Conservation (phyloP, 2,888 invertebrate genomes). For the Pelosia muscerda region DNA sequence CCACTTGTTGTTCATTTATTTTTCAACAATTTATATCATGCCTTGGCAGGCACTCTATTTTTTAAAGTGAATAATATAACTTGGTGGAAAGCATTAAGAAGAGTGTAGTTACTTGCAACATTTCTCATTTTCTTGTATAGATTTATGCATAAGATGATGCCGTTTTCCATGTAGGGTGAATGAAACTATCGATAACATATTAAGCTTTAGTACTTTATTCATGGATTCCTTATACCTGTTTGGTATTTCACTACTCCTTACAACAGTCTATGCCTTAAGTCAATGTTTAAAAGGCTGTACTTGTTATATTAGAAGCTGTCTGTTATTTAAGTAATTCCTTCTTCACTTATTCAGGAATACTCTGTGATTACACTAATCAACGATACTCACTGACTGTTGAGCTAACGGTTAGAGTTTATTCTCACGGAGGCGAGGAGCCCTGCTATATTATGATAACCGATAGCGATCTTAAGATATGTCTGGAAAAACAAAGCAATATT, state of each 20-base stretch:
- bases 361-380: background rate
- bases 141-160: background rate
- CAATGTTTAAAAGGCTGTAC: background rate
- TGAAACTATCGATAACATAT: background rate
- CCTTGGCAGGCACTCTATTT: conserved; percentile 49
- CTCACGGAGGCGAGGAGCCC: conserved; percentile 9
- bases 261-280: background rate
- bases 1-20: conserved; percentile 69
- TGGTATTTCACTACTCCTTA: background rate
- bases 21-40: conserved; percentile 61
- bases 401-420: conserved; percentile 3
- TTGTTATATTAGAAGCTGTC: background rate
- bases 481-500: background rate
- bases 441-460: background rate
- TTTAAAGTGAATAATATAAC: conserved; percentile 44
- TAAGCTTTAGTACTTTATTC: background rate
- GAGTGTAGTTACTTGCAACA: conserved; percentile 6
- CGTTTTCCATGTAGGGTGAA: background rate
- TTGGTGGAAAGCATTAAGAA: conserved; percentile 22
- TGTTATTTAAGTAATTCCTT: background rate
- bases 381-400: background rate
- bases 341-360: background rate
- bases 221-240: conserved; percentile 4
- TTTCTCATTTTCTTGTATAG: conserved; percentile 20
- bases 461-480: background rate